Conservation (phyloP, 1,140 invertebrate species). For the Eumeta japonica region DNA sequence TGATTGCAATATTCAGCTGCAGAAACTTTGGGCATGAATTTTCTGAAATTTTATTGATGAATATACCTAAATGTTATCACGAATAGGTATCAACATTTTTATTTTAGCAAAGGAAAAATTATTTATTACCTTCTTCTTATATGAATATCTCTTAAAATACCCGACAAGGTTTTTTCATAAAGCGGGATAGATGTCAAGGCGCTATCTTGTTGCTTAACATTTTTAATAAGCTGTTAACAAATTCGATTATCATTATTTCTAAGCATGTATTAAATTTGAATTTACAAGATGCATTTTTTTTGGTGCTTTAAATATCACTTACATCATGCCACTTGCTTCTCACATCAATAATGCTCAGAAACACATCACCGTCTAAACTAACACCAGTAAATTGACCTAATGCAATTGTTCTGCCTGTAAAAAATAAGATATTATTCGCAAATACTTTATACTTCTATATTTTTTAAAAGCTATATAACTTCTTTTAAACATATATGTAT, state of each 20-base stretch:
- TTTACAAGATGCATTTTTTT: too few species aligned
- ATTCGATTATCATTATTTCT: slow-evolving; percentile 9
- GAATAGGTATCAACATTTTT: too few species aligned
- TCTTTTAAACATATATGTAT: too few species aligned
- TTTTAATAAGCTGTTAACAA: slow-evolving; percentile 73
- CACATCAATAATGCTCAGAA: slow-evolving; percentile 87
- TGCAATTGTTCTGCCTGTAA: slow-evolving; percentile 69
- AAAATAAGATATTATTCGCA: too few species aligned
- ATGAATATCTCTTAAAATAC: slow-evolving; percentile 76
- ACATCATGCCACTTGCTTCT: slow-evolving; percentile 87
- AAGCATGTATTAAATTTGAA: too few species aligned
- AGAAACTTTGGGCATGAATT: slow-evolving; percentile 86
- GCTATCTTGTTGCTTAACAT: slow-evolving; percentile 73
- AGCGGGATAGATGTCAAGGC: slow-evolving; percentile 73
- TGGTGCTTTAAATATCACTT: too few species aligned
- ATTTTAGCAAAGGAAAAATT: too few species aligned
- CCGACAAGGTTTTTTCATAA: slow-evolving; percentile 81
- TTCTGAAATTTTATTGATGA: slow-evolving; percentile 58
- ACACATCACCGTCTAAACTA: slow-evolving; percentile 82
- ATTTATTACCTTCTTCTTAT: slow-evolving; percentile 74
- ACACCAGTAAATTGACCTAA: slow-evolving; percentile 87
- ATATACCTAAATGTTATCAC: not conserved
- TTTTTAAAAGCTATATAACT: too few species aligned
- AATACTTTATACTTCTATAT: not conserved
- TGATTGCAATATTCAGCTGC: slow-evolving; percentile 81